Percentiles rank a stretch among this genome's conserved stretches.
Evolutionary conservation across 2,113 vertebrate genomes (phyloP).

Genomic region (Oreochromis tanganicae): DNA sequence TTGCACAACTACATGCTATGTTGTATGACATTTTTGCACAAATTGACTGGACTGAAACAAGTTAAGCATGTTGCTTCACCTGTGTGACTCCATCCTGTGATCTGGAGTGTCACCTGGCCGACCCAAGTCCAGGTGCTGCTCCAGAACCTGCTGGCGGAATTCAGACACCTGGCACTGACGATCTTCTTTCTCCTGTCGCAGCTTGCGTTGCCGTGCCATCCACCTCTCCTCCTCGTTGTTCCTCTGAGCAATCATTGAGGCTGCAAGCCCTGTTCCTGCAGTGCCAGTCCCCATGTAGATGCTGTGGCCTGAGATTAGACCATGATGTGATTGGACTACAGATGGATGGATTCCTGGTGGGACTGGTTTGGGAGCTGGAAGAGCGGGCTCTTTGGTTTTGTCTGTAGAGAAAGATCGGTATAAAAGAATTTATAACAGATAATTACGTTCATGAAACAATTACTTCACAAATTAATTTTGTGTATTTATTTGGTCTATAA

Average conservation of each 20-base stretch:
- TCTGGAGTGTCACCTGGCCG: conserved; percentile 75
- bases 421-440: neutral
- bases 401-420: conserved; percentile 67
- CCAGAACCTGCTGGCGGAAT: conserved; percentile 94
- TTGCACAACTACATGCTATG: neutral
- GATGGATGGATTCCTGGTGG: conserved; percentile 81
- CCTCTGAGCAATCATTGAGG: conserved; percentile 84
- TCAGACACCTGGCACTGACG: conserved; percentile 96
- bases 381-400: conserved; percentile 86
- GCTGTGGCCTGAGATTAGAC: conserved; percentile 82
- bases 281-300: conserved; percentile 80
- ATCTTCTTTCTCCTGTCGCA: conserved; percentile 96
- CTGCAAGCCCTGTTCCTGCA: conserved; percentile 64
- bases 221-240: conserved; percentile 96
- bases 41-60: neutral
- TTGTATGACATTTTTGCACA: neutral
- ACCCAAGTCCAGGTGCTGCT: conserved; percentile 93
- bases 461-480: neutral
- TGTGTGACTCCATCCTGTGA: conserved; percentile 80
- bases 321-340: conserved; percentile 76
- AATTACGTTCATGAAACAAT: neutral
- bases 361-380: conserved; percentile 83
- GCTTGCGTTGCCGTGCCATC: conserved; percentile 89
- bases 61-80: conserved; percentile 64
- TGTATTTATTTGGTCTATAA: neutral